Evolutionary conservation across 2,797 vertebrate species (phyloP), one percentile per base, ranked within the genome.

Genomic region (Phrynocephalus forsythii): DNA sequence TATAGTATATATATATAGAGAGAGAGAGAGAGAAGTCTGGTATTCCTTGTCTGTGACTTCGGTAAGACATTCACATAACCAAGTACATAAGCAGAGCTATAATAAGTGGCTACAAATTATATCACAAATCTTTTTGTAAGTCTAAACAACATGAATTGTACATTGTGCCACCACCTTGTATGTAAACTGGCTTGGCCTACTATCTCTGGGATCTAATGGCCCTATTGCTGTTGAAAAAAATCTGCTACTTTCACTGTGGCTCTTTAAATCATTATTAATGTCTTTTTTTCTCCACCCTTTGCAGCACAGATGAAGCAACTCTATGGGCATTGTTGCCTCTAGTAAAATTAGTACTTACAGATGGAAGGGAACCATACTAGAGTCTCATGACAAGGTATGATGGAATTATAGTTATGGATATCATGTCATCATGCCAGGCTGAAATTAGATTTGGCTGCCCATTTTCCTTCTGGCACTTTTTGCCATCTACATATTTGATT

Each of bases 31-130:
- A 94, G 44, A 91, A 90, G 91, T 94, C 94, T 38, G 60, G 88
- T 82, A 91, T 82, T 94, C 90, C 89, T 92, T 85, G 85, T 90
- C 94, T 95, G 80, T 92, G 95, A 93, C 91, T 95, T 30, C 91
- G 94, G 84, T 86, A 93, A 93, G 91, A 95, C 75, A 86, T 89
- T 83, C 93, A 96, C 90, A 95, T 93, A 95, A 95, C 90, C 89
- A 91, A 95, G 92, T 92, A 91, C 78, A 93, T 30, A 91, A 90
- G 94, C 87, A 92, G 86, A 85, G 90, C 89, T 92, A 83, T 83
- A 71, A 73, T 88, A 87, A 60, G 66, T 89, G 90, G 86, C 90
- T 94, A 82, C 52, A 86, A 87, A 92, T 92, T 84, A 90, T 88
- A 3, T 91, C 86, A 93, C 8, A 85, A 33, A 85, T 86, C 60